Evolutionary conservation across 1,140 invertebrate genomes (phyloP), one percentile per base, ranked within the genome.

Genomic region (Cotesia vestalis): DNA sequence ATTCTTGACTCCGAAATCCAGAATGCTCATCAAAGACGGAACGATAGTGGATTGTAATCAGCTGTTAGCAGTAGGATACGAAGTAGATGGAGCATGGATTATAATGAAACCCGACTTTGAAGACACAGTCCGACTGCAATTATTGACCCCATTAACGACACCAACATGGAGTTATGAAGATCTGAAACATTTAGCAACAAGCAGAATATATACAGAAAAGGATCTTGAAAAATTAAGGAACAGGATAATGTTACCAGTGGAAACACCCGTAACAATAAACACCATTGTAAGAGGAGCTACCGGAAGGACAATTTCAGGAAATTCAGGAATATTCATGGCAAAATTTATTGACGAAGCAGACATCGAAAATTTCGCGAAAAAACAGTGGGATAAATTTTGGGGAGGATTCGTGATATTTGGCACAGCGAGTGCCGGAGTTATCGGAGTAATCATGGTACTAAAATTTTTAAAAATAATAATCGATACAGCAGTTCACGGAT

Each of bases 221-320:
- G 73, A 76, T 40, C 51, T 78, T 0, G 66, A 78, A 4, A 55
- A 66, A 36, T 5, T 77, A 0, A 6, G 71, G 2, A 57, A 75
- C 2, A 20, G 69, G 12, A 74, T 77, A 4, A 76, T 75, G 69
- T 73, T 74, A 14, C 63, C 74, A 0, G 46, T 60, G 0, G 72
- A 77, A 40, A 62, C 34, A 3, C 55, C 70, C 59, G 68, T 60
- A 53, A 59, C 17, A 46, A 64, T 86, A 75, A 11, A 55, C 12
- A 11, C 52, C 3, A 55, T 55, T 1, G 12, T 17, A 6, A 12
- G 14, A 55, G 69, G 46, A 46, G 55, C 59, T 0, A 62, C 59
- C 0, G 72, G 75, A 9, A 9, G 55, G n/a, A 38, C 53, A 27
- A 59, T 55, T 3, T 27, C 17, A 0, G 46, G 27, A 5, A 46